phyloP scores from a whole-genome alignment of 2,888 invertebrate species.

The Hyposoter dolosus region DNA sequence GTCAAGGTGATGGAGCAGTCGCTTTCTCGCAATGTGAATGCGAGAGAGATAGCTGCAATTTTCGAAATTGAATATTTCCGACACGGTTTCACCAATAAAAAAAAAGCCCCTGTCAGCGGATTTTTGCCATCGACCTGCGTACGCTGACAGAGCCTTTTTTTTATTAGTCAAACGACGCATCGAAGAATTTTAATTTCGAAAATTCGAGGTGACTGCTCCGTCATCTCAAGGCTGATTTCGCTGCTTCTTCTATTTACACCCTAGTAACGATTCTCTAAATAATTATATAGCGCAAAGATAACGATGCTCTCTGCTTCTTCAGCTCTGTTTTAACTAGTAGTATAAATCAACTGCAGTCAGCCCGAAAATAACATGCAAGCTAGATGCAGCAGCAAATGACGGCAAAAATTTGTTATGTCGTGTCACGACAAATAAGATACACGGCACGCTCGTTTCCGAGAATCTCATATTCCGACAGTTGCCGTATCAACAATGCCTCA shows the following conservation, averaged over 20 bases:
- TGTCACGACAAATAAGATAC: background rate
- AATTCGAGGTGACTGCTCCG: too few relatives aligned
- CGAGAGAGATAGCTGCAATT: too few relatives aligned
- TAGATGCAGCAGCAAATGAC: background rate
- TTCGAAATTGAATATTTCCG: too few relatives aligned
- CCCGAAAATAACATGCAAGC: background rate
- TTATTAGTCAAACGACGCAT: too few relatives aligned
- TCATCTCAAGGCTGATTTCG: conserved; percentile 16
- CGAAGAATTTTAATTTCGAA: too few relatives aligned
- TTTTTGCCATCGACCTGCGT: too few relatives aligned
- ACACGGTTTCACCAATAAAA: too few relatives aligned
- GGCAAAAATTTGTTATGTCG: background rate
- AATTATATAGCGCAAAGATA: background rate
- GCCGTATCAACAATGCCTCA: background rate
- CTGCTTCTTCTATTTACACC: conserved; percentile 6
- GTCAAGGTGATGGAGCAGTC: too few relatives aligned
- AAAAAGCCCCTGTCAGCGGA: too few relatives aligned
- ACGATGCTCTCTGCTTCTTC: background rate
- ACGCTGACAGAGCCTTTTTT: too few relatives aligned
- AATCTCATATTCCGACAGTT: background rate
- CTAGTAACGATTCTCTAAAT: background rate
- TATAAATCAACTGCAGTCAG: background rate
- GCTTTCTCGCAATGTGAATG: too few relatives aligned
- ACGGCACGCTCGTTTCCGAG: background rate
- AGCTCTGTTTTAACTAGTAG: background rate